Evolutionary conservation across 2,888 invertebrate species (phyloP), one percentile per base, ranked within the genome.

Genomic region (Eupithecia tripunctaria): DNA sequence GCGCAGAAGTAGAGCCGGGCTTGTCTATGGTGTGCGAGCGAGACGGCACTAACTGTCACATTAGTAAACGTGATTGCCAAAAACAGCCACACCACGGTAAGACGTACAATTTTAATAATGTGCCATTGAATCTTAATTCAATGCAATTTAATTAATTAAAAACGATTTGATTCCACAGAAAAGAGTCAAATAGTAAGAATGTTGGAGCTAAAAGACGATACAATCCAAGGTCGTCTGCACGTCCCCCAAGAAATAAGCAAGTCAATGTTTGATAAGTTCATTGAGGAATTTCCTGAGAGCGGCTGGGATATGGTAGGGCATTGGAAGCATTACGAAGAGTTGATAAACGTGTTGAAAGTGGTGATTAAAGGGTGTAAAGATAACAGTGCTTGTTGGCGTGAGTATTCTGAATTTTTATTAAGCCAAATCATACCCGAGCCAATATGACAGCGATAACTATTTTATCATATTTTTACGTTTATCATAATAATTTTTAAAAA

Each of bases 1-100:
- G 93, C 71, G 88, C 91, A 0, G 88, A 90, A 74, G 85, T 90
- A 12, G 88, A 92, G 75, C 85, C 91, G 0, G 89, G 89, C 0
- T 81, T 90, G 74, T 89, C 88, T 69, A 87, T 91, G 89, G 89
- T 91, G 75, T 94, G 94, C 73, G 90, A 90, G 56, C 88, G 86
- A 76, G 92, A 89, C 36, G 91, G 90, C 56, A 85, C 81, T 21
- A 90, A 89, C 76, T 94, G 94, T 72, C 90, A 88, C 75, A 81
- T 90, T 77, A 85, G 87, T 25, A 89, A 88, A 65, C 80, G 87
- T 69, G 86, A 89, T 64, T 93, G 94, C 75, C 82, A 79, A 65
- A 83, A 76, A 59, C 79, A 75, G 6, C 79, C 82, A 2, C 85
- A 86, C 21, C 84, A 79, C 72, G 87, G 91, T 89, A 70, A 67